A percentile compares a stretch with the other conserved stretches of the same genome.
Evolutionary conservation across 92 coral and sea anemone species (phyloP).

Genomic region (Galaxea fascicularis): DNA sequence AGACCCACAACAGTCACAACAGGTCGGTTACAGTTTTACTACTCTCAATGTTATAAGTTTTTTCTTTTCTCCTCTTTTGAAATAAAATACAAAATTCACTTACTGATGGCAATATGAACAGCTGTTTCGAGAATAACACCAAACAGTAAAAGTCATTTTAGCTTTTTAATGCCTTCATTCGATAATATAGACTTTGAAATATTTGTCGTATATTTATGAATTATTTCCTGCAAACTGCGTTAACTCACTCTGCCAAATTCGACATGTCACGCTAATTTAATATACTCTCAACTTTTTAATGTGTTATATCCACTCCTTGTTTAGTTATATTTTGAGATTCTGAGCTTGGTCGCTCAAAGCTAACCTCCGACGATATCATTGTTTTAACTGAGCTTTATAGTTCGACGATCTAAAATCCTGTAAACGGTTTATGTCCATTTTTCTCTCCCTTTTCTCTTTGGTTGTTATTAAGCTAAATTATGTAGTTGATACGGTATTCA

Average conservation of each 20-base stretch:
- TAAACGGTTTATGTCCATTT: background rate
- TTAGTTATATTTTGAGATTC: no score
- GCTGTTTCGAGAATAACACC: background rate
- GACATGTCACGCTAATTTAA: background rate
- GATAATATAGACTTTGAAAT: background rate
- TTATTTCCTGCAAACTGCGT: background rate
- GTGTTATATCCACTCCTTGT: background rate
- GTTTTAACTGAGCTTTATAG: no score
- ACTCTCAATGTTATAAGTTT: background rate
- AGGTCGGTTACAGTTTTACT: background rate
- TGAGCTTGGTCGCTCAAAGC: no score
- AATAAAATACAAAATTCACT: background rate
- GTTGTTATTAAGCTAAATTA: background rate
- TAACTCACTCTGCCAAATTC: background rate
- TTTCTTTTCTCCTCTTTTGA: background rate
- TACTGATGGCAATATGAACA: background rate
- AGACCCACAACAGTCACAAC: no score
- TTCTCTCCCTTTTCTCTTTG: no score
- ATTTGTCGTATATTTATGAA: background rate
- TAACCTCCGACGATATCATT: no score
- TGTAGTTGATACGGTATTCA: background rate
- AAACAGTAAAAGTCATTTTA: no score
- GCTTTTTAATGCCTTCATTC: background rate
- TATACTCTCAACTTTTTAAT: no score
- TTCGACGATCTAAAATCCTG: background rate